A percentile compares a stretch with the other conserved stretches of the same genome.
These are phyloP conservation scores for Frankliniella intonsa DNA, from an alignment of 2,888 invertebrate genomes.

Conservation along the genomic window DNA sequence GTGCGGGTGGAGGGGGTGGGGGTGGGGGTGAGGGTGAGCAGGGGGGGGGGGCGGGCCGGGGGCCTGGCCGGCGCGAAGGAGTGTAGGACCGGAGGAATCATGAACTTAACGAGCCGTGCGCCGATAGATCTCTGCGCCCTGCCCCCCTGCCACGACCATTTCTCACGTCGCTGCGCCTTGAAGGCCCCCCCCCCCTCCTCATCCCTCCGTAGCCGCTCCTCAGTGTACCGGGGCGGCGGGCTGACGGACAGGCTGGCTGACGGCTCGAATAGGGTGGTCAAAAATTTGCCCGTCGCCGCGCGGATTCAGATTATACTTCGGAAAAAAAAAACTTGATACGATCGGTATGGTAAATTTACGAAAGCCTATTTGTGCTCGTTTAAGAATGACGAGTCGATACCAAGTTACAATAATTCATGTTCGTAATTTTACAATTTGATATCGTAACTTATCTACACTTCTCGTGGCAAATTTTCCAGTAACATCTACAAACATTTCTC, in stretches of 20 bases:
- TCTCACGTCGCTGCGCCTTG: background rate
- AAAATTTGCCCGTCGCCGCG: background rate
- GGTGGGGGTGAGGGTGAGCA: background rate
- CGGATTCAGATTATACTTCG: background rate
- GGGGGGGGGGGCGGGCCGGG: background rate
- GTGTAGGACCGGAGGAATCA: slow-evolving; percentile 9
- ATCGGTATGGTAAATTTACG: no score
- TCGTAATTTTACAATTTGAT: no score
- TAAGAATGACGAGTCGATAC: no score
- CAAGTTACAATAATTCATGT: no score
- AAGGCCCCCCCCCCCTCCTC: background rate
- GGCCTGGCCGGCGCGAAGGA: background rate
- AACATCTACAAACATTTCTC: no score
- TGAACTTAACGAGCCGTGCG: slow-evolving; percentile 11
- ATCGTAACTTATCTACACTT: no score
- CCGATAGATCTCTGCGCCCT: background rate
- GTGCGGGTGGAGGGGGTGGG: background rate
- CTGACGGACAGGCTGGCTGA: background rate
- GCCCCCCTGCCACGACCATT: background rate
- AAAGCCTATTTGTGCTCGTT: no score
- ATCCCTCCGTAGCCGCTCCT: no score
- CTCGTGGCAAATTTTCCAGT: no score
- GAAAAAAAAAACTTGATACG: no score
- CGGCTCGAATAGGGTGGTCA: background rate
- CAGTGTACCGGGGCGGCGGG: background rate